Conservation (phyloP, 1,140 invertebrate species). For the Drosophila setifemur region DNA sequence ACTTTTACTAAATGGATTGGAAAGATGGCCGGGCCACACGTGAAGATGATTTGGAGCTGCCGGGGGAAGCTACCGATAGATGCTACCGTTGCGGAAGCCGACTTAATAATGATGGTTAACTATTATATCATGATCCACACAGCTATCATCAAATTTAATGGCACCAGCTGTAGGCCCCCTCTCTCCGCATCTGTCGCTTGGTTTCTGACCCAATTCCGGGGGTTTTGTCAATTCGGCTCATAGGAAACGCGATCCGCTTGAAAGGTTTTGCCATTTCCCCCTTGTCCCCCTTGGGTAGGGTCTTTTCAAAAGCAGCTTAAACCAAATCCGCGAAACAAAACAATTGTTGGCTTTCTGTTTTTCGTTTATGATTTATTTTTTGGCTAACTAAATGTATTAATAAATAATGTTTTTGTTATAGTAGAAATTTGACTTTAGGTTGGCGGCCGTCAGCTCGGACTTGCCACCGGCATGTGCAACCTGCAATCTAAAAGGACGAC, state of each 20-base stretch:
- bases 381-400: constrained; percentile 61
- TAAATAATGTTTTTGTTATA: constrained; percentile 82
- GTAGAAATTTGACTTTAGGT: constrained; percentile 76
- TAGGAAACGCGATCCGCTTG: constrained; percentile 40
- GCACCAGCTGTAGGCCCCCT: constrained; percentile 17
- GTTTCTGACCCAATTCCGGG: constrained; percentile 44
- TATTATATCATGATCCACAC: constrained; percentile 49
- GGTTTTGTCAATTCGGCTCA: constrained; percentile 33
- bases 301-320: constrained; percentile 11
- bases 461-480: constrained; percentile 68
- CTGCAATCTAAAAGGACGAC: constrained; percentile 73
- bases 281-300: constrained; percentile 6
- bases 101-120: constrained; percentile 53
- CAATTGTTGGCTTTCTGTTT: constrained; percentile 5
- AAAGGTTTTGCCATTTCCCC: constrained; percentile 42
- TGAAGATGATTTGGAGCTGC: constrained; percentile 48
- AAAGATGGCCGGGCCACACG: constrained; percentile 42
- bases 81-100: constrained; percentile 44
- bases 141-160: constrained; percentile 48
- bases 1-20: constrained; percentile 60
- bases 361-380: constrained; percentile 3
- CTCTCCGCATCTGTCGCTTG: constrained; percentile 20
- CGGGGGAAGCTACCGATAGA: constrained; percentile 5
- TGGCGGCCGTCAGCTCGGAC: constrained; percentile 55
- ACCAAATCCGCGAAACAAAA: background rate